phyloP scores from a whole-genome alignment of 2,888 invertebrate genomes.

The Drosophila longiperda region DNA sequence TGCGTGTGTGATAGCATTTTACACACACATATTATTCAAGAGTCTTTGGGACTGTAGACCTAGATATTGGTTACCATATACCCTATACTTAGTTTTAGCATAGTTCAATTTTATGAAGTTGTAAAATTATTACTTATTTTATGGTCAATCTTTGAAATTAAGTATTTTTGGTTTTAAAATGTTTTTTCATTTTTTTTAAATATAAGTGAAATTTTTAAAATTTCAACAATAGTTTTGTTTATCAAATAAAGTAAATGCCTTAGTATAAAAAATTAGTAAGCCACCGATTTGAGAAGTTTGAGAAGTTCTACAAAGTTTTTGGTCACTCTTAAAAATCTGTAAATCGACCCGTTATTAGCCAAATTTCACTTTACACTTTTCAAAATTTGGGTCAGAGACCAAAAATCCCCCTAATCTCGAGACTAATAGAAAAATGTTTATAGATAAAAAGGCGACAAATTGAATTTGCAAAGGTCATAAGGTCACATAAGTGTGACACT shows the following conservation, averaged over 20 bases:
- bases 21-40: not conserved
- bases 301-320: not conserved
- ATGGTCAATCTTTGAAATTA: not conserved
- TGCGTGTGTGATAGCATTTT: slow-evolving; percentile 73
- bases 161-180: not conserved
- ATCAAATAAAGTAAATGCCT: not conserved
- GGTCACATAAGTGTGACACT: slow-evolving; percentile 79
- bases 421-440: slow-evolving; percentile 83
- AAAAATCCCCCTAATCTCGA: slow-evolving; percentile 22
- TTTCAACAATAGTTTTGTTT: not conserved
- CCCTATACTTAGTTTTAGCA: not conserved
- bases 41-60: not conserved
- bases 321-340: not conserved
- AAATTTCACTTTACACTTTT: slow-evolving; percentile 26
- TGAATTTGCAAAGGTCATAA: slow-evolving; percentile 83
- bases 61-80: not conserved
- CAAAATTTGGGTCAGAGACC: slow-evolving; percentile 29
- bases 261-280: not conserved
- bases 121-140: not conserved
- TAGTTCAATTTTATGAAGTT: not conserved
- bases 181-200: not conserved
- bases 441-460: slow-evolving; percentile 83
- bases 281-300: not conserved
- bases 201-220: not conserved
- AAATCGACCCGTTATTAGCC: slow-evolving; percentile 6